Percentiles rank a stretch among this genome's conserved stretches.
These are phyloP conservation scores for Panthera tigris DNA, from an alignment of 2,113 vertebrate genomes.

Conservation along the genomic window DNA sequence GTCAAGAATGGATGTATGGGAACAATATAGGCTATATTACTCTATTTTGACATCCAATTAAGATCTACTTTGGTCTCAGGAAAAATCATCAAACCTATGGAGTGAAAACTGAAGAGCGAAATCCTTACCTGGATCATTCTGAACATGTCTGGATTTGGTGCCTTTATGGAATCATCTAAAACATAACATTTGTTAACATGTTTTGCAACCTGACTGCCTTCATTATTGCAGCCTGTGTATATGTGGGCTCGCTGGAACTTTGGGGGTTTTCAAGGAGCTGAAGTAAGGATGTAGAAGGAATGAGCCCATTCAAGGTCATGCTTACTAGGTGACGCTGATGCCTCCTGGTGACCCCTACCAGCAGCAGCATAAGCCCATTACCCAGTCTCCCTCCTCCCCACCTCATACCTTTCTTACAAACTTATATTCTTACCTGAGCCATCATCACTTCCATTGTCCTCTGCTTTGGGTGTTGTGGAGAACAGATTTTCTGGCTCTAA, in stretches of 20 bases:
- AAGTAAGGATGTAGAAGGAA: not conserved
- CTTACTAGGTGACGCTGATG: not conserved
- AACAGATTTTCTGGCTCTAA: not conserved
- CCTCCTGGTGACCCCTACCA: not conserved
- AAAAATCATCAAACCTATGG: not conserved
- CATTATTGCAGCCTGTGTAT: not conserved
- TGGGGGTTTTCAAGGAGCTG: not conserved
- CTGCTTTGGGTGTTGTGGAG: not conserved
- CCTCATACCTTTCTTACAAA: not conserved
- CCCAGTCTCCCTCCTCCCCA: not conserved
- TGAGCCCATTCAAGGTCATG: conserved; percentile 12
- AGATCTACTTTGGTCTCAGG: not conserved
- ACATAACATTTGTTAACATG: not conserved
- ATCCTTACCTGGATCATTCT: not conserved
- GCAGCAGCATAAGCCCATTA: not conserved
- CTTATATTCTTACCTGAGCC: conserved; percentile 50
- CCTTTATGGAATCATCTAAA: not conserved
- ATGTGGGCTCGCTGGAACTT: not conserved
- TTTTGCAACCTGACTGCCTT: conserved; percentile 4
- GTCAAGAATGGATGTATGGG: not conserved
- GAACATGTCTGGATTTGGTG: not conserved
- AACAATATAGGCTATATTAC: not conserved
- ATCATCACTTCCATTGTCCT: not conserved
- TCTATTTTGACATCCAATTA: conserved; percentile 2
- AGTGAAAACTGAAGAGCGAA: not conserved